phyloP scores from a whole-genome alignment of 2,888 invertebrate genomes.

The Ryuthela nishihirai region DNA sequence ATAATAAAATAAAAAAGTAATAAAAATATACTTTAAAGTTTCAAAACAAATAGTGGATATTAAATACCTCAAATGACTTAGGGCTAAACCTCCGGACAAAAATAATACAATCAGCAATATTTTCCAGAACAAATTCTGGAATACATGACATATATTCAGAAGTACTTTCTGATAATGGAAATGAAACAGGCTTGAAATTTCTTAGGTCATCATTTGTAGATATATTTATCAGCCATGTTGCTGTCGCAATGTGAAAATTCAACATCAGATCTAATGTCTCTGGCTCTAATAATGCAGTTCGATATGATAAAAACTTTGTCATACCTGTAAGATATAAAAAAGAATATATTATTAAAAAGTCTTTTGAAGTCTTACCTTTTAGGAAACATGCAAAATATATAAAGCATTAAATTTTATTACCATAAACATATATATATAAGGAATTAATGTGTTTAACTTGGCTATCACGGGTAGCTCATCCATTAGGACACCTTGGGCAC shows the following conservation, averaged over 20 bases:
- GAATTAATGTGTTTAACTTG: too few relatives aligned
- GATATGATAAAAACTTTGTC: slow-evolving; percentile 42
- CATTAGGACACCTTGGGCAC: too few relatives aligned
- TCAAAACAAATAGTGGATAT: too few relatives aligned
- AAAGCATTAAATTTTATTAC: too few relatives aligned
- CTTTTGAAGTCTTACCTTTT: too few relatives aligned
- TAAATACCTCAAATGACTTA: slow-evolving; percentile 59
- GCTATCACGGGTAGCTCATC: too few relatives aligned
- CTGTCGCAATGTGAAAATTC: slow-evolving; percentile 73
- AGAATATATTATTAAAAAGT: too few relatives aligned
- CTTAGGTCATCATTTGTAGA: slow-evolving; percentile 54
- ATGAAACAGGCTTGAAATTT: slow-evolving; percentile 45
- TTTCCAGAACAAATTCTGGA: slow-evolving; percentile 87
- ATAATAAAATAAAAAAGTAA: too few relatives aligned
- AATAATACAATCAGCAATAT: slow-evolving; percentile 74
- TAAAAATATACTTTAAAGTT: too few relatives aligned
- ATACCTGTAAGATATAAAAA: slow-evolving; percentile 31
- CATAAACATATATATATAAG: too few relatives aligned
- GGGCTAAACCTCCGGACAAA: slow-evolving; percentile 65
- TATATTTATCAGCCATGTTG: slow-evolving; percentile 82
- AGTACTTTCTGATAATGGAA: slow-evolving; percentile 47
- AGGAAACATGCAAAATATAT: too few relatives aligned
- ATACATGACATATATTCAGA: slow-evolving; percentile 60
- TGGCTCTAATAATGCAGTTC: slow-evolving; percentile 70
- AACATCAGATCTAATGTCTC: slow-evolving; percentile 66